phyloP scores from a whole-genome alignment of 2,797 vertebrate species.

The Danio tinwini region DNA sequence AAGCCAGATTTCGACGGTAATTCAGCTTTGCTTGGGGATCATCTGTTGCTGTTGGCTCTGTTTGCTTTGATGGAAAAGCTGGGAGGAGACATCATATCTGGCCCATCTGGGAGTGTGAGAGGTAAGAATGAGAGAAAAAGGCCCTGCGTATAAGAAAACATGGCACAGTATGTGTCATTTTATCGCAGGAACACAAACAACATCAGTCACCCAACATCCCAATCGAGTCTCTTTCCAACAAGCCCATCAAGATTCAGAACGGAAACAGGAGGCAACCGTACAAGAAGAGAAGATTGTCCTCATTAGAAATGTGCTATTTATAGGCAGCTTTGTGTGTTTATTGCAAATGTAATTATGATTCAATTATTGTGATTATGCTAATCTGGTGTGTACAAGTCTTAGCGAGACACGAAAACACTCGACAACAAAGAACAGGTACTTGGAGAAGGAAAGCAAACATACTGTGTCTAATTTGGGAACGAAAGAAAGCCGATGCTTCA shows the following conservation, averaged over 20 bases:
- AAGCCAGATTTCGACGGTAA: constrained; percentile 61
- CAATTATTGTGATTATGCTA: constrained; percentile 57
- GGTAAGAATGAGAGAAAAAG: constrained; percentile 29
- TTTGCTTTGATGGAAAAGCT: constrained; percentile 54
- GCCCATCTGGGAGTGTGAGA: constrained; percentile 33
- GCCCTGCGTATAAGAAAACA: constrained; percentile 22
- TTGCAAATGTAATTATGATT: constrained; percentile 53
- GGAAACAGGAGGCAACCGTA: constrained; percentile 31
- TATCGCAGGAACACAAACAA: constrained; percentile 22
- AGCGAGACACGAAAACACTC: constrained; percentile 28
- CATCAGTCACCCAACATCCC: constrained; percentile 13
- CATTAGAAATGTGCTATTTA: constrained; percentile 41
- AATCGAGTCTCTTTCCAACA: constrained; percentile 15
- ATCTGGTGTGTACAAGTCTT: constrained; percentile 43
- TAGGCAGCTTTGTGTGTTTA: constrained; percentile 54
- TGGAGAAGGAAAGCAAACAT: background rate
- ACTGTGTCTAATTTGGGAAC: background rate
- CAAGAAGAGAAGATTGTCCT: constrained; percentile 20
- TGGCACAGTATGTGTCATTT: constrained; percentile 16
- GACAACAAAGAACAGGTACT: constrained; percentile 42
- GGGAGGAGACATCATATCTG: constrained; percentile 30
- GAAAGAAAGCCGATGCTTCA: background rate
- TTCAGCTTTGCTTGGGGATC: constrained; percentile 58
- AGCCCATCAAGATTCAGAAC: constrained; percentile 21
- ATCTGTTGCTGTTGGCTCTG: constrained; percentile 62